Evolutionary conservation across 1,140 invertebrate species (phyloP).

Genomic region (Pseudomyrmex cubaensis): DNA sequence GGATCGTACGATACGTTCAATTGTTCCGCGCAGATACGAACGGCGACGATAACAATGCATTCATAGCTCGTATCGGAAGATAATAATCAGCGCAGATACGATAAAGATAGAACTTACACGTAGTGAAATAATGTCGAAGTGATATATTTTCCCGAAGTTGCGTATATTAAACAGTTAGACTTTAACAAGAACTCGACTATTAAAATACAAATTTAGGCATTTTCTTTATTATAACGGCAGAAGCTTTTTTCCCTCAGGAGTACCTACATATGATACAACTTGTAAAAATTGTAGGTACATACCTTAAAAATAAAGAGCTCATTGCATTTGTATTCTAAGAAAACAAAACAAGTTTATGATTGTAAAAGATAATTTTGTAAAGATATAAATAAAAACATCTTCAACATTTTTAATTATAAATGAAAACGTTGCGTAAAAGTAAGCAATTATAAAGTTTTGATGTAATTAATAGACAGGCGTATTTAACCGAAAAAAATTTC

Average conservation of each 20-base stretch:
- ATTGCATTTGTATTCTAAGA: neutral
- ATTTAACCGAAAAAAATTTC: slow-evolving; percentile 21
- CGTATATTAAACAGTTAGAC: no score
- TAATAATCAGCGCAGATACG: slow-evolving; percentile 14
- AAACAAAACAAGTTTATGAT: neutral
- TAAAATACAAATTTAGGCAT: no score
- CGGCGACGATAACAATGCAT: neutral
- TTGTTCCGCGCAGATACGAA: neutral
- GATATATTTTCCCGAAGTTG: neutral
- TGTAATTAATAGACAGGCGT: slow-evolving; percentile 24
- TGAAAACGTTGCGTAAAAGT: slow-evolving; percentile 27
- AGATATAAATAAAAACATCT: slow-evolving; percentile 15
- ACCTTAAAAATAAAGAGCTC: slow-evolving; percentile 1
- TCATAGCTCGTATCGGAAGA: neutral
- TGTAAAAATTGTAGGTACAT: neutral
- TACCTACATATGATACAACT: neutral
- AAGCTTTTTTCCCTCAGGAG: neutral
- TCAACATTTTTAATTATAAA: no score
- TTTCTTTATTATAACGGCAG: neutral
- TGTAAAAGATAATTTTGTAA: neutral
- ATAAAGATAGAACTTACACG: neutral
- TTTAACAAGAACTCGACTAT: neutral
- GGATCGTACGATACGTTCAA: neutral
- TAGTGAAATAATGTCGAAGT: slow-evolving; percentile 3
- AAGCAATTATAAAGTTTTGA: slow-evolving; percentile 20